Conservation (phyloP, 2,797 vertebrate genomes). For the Nyctibius grandis region DNA sequence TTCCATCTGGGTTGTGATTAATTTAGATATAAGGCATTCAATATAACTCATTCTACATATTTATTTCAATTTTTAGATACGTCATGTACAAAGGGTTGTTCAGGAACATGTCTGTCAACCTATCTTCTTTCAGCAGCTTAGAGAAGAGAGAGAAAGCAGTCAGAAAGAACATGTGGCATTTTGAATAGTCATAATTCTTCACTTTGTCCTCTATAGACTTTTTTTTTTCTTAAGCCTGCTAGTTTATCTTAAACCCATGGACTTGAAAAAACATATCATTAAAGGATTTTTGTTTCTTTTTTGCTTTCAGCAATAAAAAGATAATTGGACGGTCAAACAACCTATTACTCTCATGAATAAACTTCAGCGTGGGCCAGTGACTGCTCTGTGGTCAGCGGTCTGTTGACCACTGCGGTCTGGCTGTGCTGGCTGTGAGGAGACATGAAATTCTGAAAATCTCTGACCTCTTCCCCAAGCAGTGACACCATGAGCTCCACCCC, state of each 20-base stretch:
- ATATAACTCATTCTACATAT: background rate
- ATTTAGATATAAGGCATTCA: background rate
- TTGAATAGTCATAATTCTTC: background rate
- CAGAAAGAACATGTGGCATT: background rate
- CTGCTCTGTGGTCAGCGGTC: background rate
- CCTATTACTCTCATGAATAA: background rate
- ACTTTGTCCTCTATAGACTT: background rate
- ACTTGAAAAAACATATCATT: background rate
- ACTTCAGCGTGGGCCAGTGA: background rate
- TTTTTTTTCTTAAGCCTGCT: background rate
- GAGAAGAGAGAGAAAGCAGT: background rate
- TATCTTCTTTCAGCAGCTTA: background rate
- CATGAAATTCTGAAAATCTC: background rate
- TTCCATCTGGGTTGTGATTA: background rate
- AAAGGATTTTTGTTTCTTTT: background rate
- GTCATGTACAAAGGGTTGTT: background rate
- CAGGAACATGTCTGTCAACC: background rate
- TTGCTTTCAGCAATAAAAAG: conserved; percentile 12
- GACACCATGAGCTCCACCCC: background rate
- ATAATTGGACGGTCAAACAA: conserved; percentile 3
- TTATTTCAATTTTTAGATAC: background rate
- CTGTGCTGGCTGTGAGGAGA: background rate
- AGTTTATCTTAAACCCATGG: background rate
- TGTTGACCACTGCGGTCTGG: background rate
- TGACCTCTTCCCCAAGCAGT: background rate